These are phyloP conservation scores for Drosophila subpulchrella DNA, from an alignment of 1,140 invertebrate genomes.

Conservation along the genomic window DNA sequence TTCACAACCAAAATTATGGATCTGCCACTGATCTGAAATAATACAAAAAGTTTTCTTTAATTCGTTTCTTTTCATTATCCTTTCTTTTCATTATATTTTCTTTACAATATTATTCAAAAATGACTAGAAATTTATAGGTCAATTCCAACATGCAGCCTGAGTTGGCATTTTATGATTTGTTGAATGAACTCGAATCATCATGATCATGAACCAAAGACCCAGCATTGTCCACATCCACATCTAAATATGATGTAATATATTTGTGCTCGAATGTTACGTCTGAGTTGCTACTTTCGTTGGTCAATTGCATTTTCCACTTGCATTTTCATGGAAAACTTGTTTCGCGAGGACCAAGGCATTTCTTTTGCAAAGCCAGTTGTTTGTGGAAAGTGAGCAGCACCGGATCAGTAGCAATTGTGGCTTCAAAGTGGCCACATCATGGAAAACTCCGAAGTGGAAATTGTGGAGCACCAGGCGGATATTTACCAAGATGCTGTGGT, in stretches of 20 bases:
- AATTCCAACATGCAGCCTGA: not conserved
- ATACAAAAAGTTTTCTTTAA: no score
- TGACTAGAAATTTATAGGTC: no score
- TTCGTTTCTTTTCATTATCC: no score
- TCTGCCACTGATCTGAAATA: no score
- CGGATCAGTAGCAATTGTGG: constrained; percentile 54
- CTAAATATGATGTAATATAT: constrained; percentile 25
- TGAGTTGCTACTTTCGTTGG: constrained; percentile 36
- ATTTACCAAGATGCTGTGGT: constrained; percentile 72
- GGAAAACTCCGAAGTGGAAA: constrained; percentile 14
- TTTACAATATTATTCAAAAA: no score
- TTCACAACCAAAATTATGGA: no score
- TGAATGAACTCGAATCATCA: constrained; percentile 16
- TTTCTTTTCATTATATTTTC: no score
- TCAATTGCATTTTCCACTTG: constrained; percentile 35
- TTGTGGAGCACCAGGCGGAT: constrained; percentile 28
- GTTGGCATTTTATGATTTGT: not conserved
- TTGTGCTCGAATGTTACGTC: constrained; percentile 45
- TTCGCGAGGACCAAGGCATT: constrained; percentile 60
- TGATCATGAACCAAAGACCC: constrained; percentile 34
- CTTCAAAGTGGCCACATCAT: constrained; percentile 52
- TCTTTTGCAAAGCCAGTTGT: constrained; percentile 59
- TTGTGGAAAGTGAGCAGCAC: constrained; percentile 36
- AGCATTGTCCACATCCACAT: constrained; percentile 6
- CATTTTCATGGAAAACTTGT: constrained; percentile 66